Conservation (phyloP, 2,113 vertebrate species). For the Gallinago undulata region DNA sequence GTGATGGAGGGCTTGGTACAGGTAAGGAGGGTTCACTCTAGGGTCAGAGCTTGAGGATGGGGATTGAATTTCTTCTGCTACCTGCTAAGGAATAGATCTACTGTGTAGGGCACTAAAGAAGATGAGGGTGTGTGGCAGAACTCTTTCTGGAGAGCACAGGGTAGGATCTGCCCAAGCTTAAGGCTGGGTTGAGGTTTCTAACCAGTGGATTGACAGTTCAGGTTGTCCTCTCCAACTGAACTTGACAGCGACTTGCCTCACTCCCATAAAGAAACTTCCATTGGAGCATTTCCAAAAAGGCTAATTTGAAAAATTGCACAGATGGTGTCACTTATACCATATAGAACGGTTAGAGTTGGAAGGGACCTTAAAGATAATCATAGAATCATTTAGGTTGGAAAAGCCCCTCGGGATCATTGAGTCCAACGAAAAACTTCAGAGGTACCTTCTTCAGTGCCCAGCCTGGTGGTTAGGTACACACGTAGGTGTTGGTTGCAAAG, state of each 20-base stretch:
- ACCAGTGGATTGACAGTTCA: neutral
- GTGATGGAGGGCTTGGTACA: neutral
- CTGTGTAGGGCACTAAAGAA: neutral
- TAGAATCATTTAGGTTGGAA: too few species aligned
- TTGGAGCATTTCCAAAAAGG: neutral
- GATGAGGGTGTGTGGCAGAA: neutral
- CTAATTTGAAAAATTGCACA: neutral
- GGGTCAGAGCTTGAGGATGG: neutral
- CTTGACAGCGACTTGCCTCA: rapidly evolving
- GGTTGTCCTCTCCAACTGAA: neutral
- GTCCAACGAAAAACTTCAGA: neutral
- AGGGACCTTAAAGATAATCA: too few species aligned
- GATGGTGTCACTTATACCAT: neutral
- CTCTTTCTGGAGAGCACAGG: neutral
- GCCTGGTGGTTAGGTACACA: neutral
- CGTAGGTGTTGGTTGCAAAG: neutral
- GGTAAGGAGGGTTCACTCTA: neutral
- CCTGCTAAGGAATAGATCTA: neutral
- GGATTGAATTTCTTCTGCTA: neutral
- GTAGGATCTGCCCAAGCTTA: neutral
- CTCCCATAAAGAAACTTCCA: neutral
- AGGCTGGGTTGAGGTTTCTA: neutral
- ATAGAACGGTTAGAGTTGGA: too few species aligned
- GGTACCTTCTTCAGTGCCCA: neutral
- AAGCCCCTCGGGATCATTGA: too few species aligned